phyloP scores from a whole-genome alignment of 2,113 vertebrate genomes.

The Scartelaos histophorus region DNA sequence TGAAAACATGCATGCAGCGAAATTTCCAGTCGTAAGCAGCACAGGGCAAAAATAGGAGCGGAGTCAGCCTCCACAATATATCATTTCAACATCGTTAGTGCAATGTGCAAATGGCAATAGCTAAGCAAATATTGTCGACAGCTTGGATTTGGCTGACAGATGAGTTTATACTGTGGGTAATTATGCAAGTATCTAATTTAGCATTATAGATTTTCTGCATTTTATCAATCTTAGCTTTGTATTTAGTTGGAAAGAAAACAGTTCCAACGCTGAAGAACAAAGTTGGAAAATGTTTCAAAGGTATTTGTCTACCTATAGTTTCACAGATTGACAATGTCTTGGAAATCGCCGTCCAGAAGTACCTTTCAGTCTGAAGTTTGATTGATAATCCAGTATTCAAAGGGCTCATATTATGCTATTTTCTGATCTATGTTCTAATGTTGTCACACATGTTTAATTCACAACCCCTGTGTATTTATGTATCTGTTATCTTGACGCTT shows the following conservation, averaged over 20 bases:
- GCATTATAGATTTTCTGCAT: not conserved
- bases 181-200: not conserved
- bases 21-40: conserved; percentile 34
- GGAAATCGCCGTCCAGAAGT: too few relatives aligned
- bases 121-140: conserved; percentile 3
- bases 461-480: too few relatives aligned
- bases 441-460: too few relatives aligned
- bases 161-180: not conserved
- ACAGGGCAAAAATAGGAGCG: conserved; percentile 10
- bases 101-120: conserved; percentile 2
- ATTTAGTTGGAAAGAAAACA: not conserved
- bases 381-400: too few relatives aligned
- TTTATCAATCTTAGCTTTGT: not conserved
- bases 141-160: conserved; percentile 1
- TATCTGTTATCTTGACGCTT: too few relatives aligned
- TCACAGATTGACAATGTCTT: too few relatives aligned
- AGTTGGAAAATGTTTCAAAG: too few relatives aligned
- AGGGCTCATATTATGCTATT: too few relatives aligned
- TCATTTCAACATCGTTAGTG: conserved; percentile 3
- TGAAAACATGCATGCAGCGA: conserved; percentile 36
- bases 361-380: too few relatives aligned
- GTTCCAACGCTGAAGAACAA: not conserved
- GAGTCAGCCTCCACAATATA: conserved; percentile 1
- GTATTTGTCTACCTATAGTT: too few relatives aligned
- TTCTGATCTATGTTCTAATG: too few relatives aligned